Evolutionary conservation across 2,888 invertebrate genomes (phyloP).

Genomic region (Lottia scabra): DNA sequence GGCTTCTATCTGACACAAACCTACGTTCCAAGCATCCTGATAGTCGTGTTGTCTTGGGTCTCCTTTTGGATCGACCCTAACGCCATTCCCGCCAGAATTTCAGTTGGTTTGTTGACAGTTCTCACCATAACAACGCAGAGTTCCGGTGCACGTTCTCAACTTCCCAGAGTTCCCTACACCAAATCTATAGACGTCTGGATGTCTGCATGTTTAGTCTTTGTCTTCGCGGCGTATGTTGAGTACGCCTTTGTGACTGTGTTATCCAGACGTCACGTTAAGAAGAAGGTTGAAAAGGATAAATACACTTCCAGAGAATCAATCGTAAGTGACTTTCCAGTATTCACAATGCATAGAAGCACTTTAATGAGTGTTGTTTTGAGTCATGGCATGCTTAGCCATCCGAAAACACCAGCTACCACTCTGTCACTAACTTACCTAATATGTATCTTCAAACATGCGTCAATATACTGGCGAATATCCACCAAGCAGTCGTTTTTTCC

Average conservation of each 20-base stretch:
- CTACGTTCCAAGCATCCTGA: conserved; percentile 32
- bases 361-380: too few relatives aligned
- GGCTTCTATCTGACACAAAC: conserved; percentile 31
- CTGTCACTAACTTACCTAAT: too few relatives aligned
- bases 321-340: too few relatives aligned
- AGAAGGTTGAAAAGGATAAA: too few relatives aligned
- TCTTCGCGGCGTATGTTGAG: conserved; percentile 26
- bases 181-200: conserved; percentile 30
- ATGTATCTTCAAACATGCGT: too few relatives aligned
- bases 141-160: conserved; percentile 19
- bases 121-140: conserved; percentile 35
- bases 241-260: conserved; percentile 23
- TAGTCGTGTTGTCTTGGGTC: conserved; percentile 34
- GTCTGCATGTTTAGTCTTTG: conserved; percentile 24
- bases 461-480: too few relatives aligned
- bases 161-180: conserved; percentile 31
- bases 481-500: too few relatives aligned
- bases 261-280: conserved; percentile 11
- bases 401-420: too few relatives aligned
- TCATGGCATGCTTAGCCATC: too few relatives aligned
- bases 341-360: too few relatives aligned
- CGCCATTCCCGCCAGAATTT: conserved; percentile 32
- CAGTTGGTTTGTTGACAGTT: conserved; percentile 32
- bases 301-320: too few relatives aligned
- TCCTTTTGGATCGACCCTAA: conserved; percentile 34